Conservation (phyloP, 2,888 invertebrate species). For the Eupithecia subfuscata region DNA sequence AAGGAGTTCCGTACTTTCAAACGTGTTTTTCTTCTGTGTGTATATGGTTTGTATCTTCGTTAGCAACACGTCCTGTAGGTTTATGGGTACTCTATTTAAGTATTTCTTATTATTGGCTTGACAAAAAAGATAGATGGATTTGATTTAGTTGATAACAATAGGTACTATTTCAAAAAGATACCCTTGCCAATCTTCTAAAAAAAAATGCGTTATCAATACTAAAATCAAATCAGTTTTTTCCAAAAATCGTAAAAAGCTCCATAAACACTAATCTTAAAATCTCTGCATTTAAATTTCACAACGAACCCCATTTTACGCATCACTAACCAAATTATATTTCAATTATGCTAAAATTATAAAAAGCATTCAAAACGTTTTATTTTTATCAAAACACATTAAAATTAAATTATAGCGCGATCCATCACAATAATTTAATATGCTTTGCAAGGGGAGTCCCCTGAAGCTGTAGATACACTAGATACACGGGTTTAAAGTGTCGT, state of each 20-base stretch:
- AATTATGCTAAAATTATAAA: conserved; percentile 55
- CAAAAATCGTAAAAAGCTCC: conserved; percentile 1
- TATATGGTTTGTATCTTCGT: background rate
- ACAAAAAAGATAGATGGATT: background rate
- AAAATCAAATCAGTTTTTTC: conserved; percentile 5
- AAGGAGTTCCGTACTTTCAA: background rate
- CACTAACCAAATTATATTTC: conserved; percentile 53
- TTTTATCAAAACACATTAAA: conserved; percentile 82
- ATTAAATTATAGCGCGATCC: conserved; percentile 78
- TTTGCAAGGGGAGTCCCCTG: conserved; percentile 45
- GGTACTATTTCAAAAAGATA: no score
- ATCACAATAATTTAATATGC: conserved; percentile 81
- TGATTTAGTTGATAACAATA: no score
- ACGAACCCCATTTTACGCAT: conserved; percentile 43
- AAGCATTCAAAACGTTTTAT: conserved; percentile 53
- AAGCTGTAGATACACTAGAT: conserved; percentile 48
- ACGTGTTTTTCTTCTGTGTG: background rate
- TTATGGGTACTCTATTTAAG: background rate
- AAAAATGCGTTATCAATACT: background rate
- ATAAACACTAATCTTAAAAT: conserved; percentile 38
- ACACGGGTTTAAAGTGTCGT: conserved; percentile 71
- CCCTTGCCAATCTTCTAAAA: background rate
- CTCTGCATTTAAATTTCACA: conserved; percentile 39
- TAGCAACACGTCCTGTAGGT: background rate
- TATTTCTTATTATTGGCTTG: background rate